Evolutionary conservation across 2,888 invertebrate species (phyloP), one percentile per base, ranked within the genome.

Genomic region (Nasonia oneida): DNA sequence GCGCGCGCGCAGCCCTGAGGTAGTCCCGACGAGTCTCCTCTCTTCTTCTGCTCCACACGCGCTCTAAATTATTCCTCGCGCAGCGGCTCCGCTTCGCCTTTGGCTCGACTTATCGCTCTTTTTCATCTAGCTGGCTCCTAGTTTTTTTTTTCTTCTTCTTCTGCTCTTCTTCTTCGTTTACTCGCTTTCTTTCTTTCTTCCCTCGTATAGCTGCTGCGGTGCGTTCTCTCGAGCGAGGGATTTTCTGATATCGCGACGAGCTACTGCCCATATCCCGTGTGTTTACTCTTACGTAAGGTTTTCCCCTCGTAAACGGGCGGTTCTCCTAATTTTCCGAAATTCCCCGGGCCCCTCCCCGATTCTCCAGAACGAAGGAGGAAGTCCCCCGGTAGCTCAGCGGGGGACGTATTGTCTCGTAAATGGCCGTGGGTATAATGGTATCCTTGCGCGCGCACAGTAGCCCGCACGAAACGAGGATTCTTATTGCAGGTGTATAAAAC

Each of bases 21-120:
- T 81, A 73, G 88, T 90, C 89, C 71, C 77, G 53, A 53, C 67
- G 67, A 12, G 12, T 33, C 61, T 29, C 15, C 61, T 53, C 75
- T 50, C 6, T 33, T 15, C 50, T 37, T 33, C 39, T 57, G 18
- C n/a, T 18, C 57, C 29, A 50, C 79, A 53, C 70, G 73, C 42
- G 73, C 29, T 73, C 86, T 79, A 86, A 86, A 86, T 86, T 86
- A 86, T 86, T 86, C 86, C 80, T 80, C 70, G 71, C 75, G 57
- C 57, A n/a, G 57, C 23, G 37, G 70, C 71, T 33, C 33, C 81
- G 57, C 70, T 71, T 57, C 77, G 64, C 84, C 80, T 77, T 77
- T 53, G 70, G 83, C 76, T 76, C 50, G 50, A 37, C 70, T 39
- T 81, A 86, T 84, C 86, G 81, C 86, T 81, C 86, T 86, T 78